Conservation (phyloP, 92 coral and sea anemone genomes). For the Nematostella vectensis region DNA sequence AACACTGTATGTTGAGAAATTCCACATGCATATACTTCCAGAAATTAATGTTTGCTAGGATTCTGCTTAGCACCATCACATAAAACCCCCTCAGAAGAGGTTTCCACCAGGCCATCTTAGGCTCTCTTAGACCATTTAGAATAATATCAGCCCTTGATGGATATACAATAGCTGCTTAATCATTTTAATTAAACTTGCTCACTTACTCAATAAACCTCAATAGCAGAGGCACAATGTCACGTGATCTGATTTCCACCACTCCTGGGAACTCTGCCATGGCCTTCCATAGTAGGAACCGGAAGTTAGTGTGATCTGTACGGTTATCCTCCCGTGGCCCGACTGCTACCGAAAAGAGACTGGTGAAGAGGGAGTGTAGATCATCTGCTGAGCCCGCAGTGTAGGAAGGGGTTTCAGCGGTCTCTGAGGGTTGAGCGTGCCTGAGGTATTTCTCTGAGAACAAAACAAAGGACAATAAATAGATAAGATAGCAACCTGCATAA, state of each 20-base stretch:
- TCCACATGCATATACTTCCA: too few relatives aligned
- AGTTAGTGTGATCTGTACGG: constrained; percentile 79
- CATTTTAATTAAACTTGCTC: too few relatives aligned
- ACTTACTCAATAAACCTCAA: constrained; percentile 74
- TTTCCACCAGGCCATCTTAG: too few relatives aligned
- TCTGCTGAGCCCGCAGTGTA: constrained; percentile 12
- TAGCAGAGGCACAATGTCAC: constrained; percentile 76
- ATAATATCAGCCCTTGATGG: too few relatives aligned
- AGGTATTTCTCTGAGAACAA: constrained; percentile 6
- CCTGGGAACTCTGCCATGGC: constrained; percentile 86
- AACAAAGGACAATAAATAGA: not conserved
- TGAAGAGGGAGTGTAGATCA: constrained; percentile 29
- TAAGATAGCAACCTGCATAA: too few relatives aligned
- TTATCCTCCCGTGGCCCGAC: constrained; percentile 60
- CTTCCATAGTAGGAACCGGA: constrained; percentile 83
- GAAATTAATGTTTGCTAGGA: too few relatives aligned
- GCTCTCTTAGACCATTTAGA: too few relatives aligned
- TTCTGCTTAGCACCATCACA: too few relatives aligned
- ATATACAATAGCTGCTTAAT: too few relatives aligned
- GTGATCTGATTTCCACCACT: constrained; percentile 73
- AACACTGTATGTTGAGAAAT: too few relatives aligned
- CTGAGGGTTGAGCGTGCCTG: not conserved
- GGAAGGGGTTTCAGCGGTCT: not conserved
- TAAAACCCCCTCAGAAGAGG: too few relatives aligned
- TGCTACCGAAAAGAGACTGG: constrained; percentile 25